These are phyloP conservation scores for Nymphicus hollandicus DNA, from an alignment of 2,113 vertebrate genomes.

Conservation along the genomic window DNA sequence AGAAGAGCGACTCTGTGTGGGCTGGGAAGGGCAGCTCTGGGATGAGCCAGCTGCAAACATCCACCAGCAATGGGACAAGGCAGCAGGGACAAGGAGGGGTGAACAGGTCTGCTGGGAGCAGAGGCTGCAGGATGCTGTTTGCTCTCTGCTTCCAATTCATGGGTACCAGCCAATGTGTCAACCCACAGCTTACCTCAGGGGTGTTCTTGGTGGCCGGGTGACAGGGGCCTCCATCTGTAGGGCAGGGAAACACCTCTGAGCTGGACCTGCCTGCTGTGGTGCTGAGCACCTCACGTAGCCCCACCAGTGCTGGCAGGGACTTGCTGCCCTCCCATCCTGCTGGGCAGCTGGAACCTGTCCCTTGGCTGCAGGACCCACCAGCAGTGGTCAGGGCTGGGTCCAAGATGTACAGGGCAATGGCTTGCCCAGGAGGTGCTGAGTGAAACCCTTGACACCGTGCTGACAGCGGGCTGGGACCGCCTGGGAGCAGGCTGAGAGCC, in stretches of 20 bases:
- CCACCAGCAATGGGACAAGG: background rate
- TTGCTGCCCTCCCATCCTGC: background rate
- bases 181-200: background rate
- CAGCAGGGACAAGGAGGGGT: background rate
- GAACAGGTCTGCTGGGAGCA: background rate
- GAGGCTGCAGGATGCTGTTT: background rate
- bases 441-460: background rate
- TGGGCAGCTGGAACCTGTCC: background rate
- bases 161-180: background rate
- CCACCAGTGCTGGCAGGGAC: background rate
- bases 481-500: background rate
- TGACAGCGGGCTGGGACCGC: background rate
- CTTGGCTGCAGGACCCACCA: too few relatives aligned
- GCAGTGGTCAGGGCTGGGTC: background rate
- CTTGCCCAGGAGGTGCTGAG: background rate
- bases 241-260: background rate
- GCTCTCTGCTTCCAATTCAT: background rate
- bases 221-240: accelerated
- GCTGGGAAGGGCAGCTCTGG: background rate
- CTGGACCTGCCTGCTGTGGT: accelerated
- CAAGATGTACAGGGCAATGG: background rate
- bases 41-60: background rate
- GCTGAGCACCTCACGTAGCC: background rate
- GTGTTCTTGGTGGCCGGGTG: background rate
- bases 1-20: background rate